Percentiles rank a stretch among this genome's conserved stretches.
Evolutionary conservation across 2,113 vertebrate species (phyloP).

Genomic region (Anser cygnoides): DNA sequence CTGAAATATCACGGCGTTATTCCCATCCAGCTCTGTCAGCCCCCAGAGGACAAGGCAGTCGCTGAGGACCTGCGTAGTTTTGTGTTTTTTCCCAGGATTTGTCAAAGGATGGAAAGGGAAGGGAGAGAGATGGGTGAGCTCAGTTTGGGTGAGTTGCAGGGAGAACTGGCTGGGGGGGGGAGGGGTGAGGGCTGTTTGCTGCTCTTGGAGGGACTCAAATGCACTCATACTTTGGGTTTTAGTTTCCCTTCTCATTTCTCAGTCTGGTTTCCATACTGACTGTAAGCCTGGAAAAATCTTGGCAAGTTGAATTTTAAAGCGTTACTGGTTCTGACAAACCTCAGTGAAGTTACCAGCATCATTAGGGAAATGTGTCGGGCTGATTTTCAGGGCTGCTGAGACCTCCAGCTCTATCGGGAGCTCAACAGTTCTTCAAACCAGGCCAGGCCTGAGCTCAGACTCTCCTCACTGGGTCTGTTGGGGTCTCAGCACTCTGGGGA

Average conservation of each 20-base stretch:
- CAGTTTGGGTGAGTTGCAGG: background rate
- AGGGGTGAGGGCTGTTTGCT: background rate
- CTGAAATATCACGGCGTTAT: background rate
- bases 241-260: background rate
- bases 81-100: background rate
- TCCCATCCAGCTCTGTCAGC: background rate
- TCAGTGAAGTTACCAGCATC: too few species aligned
- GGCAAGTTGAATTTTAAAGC: background rate
- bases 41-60: too few species aligned
- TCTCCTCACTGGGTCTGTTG: rapidly evolving
- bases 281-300: background rate
- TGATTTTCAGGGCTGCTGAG: background rate
- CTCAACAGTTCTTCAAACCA: rapidly evolving
- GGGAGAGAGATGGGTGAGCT: rapidly evolving
- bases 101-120: background rate
- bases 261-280: background rate
- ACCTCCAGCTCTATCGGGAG: background rate
- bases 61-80: rapidly evolving
- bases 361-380: rapidly evolving
- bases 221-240: background rate
- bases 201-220: background rate
- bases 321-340: background rate
- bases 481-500: background rate
- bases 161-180: background rate
- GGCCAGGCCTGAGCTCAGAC: background rate